These are phyloP conservation scores for Pogonus chalceus DNA, from an alignment of 1,140 invertebrate species.

Conservation along the genomic window DNA sequence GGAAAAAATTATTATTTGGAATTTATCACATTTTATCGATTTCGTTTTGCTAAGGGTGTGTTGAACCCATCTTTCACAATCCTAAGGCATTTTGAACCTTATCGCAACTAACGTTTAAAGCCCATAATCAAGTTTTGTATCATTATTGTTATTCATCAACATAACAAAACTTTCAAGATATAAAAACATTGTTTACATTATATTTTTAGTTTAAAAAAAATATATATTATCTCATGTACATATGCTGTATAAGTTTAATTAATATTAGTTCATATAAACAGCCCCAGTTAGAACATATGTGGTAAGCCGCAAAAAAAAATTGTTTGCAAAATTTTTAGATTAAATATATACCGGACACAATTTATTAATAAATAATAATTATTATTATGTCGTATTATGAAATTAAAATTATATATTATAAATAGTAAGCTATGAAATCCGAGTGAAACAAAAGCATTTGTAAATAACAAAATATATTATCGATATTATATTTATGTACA, in stretches of 20 bases:
- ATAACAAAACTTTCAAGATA: not conserved
- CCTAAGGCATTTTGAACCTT: constrained; percentile 10
- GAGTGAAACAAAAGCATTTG: no score
- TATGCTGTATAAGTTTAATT: not conserved
- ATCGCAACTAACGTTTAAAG: not conserved
- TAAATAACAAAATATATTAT: no score
- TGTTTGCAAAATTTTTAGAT: no score
- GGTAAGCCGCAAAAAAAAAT: no score
- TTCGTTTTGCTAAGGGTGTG: constrained; percentile 12
- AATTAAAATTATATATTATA: no score
- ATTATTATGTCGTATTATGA: no score
- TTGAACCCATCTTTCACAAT: constrained; percentile 11
- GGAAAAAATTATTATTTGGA: constrained; percentile 2
- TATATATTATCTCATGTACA: constrained; percentile 1
- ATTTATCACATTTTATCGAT: constrained; percentile 12
- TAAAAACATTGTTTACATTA: not conserved
- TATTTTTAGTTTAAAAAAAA: not conserved
- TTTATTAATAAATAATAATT: no score
- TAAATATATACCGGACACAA: no score
- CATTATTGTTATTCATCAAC: not conserved
- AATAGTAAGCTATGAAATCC: no score
- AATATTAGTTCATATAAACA: no score
- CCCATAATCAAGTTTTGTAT: constrained; percentile 2
- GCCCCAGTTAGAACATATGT: no score
- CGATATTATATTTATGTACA: no score